A percentile compares a stretch with the other conserved stretches of the same genome.
These are phyloP conservation scores for Heliornis fulica DNA, from an alignment of 2,113 vertebrate species.

Conservation along the genomic window DNA sequence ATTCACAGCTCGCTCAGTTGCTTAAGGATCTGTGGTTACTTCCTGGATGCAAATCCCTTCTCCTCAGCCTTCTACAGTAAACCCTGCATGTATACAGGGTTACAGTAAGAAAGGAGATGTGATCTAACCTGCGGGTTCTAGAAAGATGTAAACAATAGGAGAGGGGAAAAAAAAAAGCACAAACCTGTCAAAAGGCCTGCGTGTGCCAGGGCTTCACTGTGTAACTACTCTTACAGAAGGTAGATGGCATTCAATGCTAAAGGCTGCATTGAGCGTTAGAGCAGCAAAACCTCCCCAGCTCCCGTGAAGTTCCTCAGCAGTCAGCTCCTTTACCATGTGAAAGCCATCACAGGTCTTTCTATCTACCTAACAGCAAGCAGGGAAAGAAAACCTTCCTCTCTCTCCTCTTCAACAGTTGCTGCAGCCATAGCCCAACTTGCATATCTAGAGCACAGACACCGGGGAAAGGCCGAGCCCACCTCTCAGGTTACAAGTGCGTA, in stretches of 20 bases:
- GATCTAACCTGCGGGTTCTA: background rate
- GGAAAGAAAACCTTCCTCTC: background rate
- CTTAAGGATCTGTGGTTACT: background rate
- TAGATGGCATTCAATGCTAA: background rate
- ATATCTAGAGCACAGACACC: background rate
- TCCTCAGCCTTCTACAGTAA: background rate
- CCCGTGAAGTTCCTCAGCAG: background rate
- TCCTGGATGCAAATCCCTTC: background rate
- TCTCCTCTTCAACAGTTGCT: background rate
- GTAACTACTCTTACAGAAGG: background rate
- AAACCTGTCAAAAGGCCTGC: background rate
- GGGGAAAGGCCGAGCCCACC: background rate
- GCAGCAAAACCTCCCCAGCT: background rate
- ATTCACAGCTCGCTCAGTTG: background rate
- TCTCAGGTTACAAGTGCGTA: background rate
- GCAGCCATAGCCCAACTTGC: background rate
- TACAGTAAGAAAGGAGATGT: background rate
- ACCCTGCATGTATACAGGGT: background rate
- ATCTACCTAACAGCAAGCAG: background rate
- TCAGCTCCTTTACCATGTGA: background rate
- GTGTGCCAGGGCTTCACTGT: background rate
- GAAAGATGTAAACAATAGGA: background rate
- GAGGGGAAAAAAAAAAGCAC: background rate
- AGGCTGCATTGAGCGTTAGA: background rate
- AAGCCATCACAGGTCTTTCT: background rate